Evolutionary conservation across 2,888 invertebrate species (phyloP).

Genomic region (Agriopis leucophaearia): DNA sequence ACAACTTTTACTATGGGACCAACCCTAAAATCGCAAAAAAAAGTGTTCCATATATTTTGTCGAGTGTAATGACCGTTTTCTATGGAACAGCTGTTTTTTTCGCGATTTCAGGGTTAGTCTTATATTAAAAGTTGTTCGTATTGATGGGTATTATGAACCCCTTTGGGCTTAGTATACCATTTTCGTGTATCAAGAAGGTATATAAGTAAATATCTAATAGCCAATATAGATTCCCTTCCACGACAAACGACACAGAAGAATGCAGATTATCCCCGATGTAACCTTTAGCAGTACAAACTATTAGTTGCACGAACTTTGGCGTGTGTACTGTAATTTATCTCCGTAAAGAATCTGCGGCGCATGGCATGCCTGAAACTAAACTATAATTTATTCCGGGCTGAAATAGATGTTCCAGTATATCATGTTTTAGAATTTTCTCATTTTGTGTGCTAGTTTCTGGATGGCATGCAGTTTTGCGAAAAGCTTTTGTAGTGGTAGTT

Average conservation of each 20-base stretch:
- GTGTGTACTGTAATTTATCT: constrained; percentile 45
- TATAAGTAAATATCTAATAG: neutral
- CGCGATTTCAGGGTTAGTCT: too few relatives aligned
- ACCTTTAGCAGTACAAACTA: constrained; percentile 35
- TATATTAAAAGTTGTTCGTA: too few relatives aligned
- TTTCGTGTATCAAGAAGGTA: neutral
- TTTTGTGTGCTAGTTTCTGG: constrained; percentile 13
- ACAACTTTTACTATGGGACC: too few relatives aligned
- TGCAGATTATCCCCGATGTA: constrained; percentile 39
- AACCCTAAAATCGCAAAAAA: too few relatives aligned
- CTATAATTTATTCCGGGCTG: constrained; percentile 40
- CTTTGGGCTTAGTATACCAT: too few relatives aligned
- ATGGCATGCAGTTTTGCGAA: constrained; percentile 6
- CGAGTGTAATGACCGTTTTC: too few relatives aligned
- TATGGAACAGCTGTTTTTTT: too few relatives aligned
- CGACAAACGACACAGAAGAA: constrained; percentile 41
- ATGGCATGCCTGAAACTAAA: constrained; percentile 35
- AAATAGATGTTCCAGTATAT: constrained; percentile 27
- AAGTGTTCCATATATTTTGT: too few relatives aligned
- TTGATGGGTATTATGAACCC: too few relatives aligned
- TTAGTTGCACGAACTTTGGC: constrained; percentile 46
- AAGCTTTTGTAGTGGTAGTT: neutral
- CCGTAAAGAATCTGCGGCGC: constrained; percentile 37
- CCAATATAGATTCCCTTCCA: constrained; percentile 34
- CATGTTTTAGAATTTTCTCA: constrained; percentile 33